Conservation (phyloP, 2,113 vertebrate species). For the Gopherus flavomarginatus region DNA sequence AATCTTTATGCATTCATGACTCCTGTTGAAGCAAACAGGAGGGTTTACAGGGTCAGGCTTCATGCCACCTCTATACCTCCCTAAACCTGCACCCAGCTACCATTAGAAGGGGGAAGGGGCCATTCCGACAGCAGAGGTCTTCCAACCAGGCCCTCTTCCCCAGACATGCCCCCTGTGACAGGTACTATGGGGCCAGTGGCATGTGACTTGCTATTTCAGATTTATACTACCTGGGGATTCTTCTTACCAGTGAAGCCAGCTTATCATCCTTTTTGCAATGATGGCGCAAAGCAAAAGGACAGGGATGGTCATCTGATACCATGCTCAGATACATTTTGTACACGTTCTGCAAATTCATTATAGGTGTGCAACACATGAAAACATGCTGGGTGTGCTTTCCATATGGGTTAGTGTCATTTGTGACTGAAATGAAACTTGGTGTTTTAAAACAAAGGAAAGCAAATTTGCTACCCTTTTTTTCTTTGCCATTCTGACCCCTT, state of each 20-base stretch:
- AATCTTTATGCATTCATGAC: not conserved
- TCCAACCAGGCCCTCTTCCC: not conserved
- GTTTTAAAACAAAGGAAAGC: not conserved
- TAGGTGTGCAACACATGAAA: not conserved
- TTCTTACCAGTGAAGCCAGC: not conserved
- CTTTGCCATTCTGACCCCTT: slow-evolving; percentile 30
- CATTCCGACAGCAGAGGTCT: not conserved
- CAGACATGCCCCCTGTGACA: not conserved
- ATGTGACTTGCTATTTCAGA: not conserved
- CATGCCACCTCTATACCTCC: not conserved
- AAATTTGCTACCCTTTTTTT: slow-evolving; percentile 9
- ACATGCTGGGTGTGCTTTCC: not conserved
- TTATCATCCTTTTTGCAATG: not conserved
- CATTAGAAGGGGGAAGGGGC: not conserved
- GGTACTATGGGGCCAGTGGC: too few relatives aligned
- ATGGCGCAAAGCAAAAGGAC: not conserved
- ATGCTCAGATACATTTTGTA: not conserved
- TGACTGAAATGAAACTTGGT: not conserved
- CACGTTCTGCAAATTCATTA: not conserved
- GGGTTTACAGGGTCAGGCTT: not conserved
- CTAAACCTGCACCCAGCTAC: not conserved
- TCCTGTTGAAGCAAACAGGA: not conserved
- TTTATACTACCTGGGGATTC: not conserved
- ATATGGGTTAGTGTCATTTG: not conserved
- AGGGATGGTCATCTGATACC: not conserved